Conservation (phyloP, 2,888 invertebrate genomes). For the Cerceris ruficornis region DNA sequence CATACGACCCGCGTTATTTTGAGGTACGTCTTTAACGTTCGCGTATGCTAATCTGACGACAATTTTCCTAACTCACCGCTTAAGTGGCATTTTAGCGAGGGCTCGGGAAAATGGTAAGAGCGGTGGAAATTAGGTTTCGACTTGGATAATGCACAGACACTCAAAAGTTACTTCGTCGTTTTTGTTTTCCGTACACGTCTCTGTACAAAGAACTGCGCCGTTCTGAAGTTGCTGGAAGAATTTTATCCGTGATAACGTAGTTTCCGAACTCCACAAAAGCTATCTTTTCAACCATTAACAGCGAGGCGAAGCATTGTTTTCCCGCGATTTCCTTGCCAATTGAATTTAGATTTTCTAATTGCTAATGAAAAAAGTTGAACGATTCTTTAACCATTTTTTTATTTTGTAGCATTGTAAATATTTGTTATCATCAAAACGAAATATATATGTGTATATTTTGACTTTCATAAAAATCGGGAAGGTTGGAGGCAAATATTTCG, state of each 20-base stretch:
- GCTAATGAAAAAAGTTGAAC: too few relatives aligned
- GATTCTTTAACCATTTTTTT: too few relatives aligned
- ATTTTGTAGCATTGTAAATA: too few relatives aligned
- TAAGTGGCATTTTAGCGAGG: neutral
- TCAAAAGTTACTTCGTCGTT: neutral
- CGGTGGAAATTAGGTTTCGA: conserved; percentile 15
- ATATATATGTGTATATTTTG: too few relatives aligned
- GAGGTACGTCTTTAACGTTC: conserved; percentile 13
- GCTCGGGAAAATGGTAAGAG: neutral
- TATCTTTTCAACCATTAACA: neutral
- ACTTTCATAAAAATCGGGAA: too few relatives aligned
- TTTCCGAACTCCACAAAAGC: neutral
- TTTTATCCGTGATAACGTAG: neutral
- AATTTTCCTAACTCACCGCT: conserved; percentile 27
- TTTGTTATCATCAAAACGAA: too few relatives aligned
- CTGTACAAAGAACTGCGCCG: neutral
- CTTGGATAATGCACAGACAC: neutral
- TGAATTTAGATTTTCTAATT: neutral
- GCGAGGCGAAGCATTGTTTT: neutral
- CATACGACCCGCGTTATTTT: conserved; percentile 4
- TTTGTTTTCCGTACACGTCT: neutral
- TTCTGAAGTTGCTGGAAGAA: neutral
- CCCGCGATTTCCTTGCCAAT: neutral
- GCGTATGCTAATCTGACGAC: conserved; percentile 19
- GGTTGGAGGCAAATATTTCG: too few relatives aligned